Conservation (phyloP, 2,888 invertebrate species). For the Macroteleia sp. region DNA sequence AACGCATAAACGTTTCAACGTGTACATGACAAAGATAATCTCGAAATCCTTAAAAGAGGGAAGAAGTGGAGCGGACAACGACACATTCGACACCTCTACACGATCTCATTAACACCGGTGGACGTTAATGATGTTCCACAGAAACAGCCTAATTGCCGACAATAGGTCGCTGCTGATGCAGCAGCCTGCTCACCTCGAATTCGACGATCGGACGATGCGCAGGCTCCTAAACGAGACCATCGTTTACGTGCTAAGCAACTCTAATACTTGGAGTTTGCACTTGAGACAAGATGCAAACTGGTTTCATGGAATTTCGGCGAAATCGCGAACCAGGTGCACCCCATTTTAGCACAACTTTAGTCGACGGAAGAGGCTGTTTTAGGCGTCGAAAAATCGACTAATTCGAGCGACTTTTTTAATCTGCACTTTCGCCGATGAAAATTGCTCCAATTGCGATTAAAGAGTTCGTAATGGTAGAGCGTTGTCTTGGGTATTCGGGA, state of each 20-base stretch:
- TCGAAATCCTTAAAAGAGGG: constrained; percentile 3
- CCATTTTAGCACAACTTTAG: constrained; percentile 9
- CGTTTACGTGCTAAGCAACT: constrained; percentile 79
- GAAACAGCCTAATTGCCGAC: constrained; percentile 75
- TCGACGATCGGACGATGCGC: constrained; percentile 13
- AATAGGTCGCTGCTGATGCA: constrained; percentile 40
- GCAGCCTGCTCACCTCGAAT: constrained; percentile 26
- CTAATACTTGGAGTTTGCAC: constrained; percentile 73
- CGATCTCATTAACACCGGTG: constrained; percentile 80
- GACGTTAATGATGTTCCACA: constrained; percentile 80
- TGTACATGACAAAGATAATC: constrained; percentile 16
- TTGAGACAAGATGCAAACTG: constrained; percentile 70
- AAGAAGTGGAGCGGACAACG: constrained; percentile 67
- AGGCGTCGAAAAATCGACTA: constrained; percentile 38
- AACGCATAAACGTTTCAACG: constrained; percentile 24
- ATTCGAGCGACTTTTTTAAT: constrained; percentile 42
- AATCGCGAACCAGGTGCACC: constrained; percentile 53
- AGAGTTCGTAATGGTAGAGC: background rate
- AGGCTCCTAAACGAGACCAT: constrained; percentile 74
- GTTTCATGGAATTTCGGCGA: constrained; percentile 65
- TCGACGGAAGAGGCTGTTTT: constrained; percentile 21
- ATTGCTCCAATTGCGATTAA: constrained; percentile 3
- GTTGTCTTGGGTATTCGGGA: background rate
- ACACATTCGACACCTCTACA: constrained; percentile 76
- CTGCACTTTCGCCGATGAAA: constrained; percentile 15